phyloP scores from a whole-genome alignment of 1,140 invertebrate species.

The Trichogramma pretiosum region DNA sequence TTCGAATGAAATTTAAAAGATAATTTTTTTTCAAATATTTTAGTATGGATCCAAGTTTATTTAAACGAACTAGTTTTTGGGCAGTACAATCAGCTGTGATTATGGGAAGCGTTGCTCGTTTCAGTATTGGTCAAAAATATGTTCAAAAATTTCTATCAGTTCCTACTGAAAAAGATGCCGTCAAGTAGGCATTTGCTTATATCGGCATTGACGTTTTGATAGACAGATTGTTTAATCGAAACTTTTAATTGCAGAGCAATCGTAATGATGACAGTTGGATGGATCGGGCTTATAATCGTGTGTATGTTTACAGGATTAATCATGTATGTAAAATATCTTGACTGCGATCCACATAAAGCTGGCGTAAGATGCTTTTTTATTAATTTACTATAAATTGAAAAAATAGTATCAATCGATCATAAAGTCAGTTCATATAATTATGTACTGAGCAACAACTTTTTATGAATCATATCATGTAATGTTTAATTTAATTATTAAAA shows the following conservation, averaged over 20 bases:
- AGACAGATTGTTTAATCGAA: no score
- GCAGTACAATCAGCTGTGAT: slow-evolving; percentile 47
- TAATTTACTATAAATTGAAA: no score
- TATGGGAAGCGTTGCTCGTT: slow-evolving; percentile 51
- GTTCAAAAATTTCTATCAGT: slow-evolving; percentile 53
- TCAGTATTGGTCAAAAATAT: slow-evolving; percentile 56
- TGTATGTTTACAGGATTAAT: slow-evolving; percentile 45
- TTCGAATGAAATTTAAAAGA: no score
- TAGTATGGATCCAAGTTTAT: slow-evolving; percentile 52
- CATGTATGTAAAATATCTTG: slow-evolving; percentile 53
- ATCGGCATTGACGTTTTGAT: background rate
- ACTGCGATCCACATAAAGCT: slow-evolving; percentile 51
- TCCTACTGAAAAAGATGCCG: background rate
- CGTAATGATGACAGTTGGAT: slow-evolving; percentile 30
- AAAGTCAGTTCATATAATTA: no score
- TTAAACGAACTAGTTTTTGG: slow-evolving; percentile 53
- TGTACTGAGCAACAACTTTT: no score
- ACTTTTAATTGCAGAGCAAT: slow-evolving; percentile 26
- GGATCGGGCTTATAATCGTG: slow-evolving; percentile 36
- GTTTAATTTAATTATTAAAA: background rate
- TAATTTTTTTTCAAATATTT: no score
- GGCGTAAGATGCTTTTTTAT: no score
- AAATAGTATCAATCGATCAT: no score
- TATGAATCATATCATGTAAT: no score
- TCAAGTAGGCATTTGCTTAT: slow-evolving; percentile 17